A percentile compares a stretch with the other conserved stretches of the same genome.
These are phyloP conservation scores for Tragelaphus imberbis DNA, from an alignment of 2,113 vertebrate genomes.

Conservation along the genomic window DNA sequence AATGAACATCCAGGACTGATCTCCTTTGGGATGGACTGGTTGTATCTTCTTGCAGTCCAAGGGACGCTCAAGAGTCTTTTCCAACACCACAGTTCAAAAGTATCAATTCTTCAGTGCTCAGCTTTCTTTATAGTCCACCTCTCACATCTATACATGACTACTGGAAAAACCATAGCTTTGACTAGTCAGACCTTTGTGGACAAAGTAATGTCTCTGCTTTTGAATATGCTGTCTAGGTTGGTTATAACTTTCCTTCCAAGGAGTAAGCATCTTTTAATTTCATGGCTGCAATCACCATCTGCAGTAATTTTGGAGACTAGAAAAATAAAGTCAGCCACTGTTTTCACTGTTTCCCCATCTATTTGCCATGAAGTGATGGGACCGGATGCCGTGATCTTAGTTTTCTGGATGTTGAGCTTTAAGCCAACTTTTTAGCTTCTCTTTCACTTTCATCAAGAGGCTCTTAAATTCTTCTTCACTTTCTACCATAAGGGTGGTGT, in stretches of 20 bases:
- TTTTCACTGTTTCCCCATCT: neutral
- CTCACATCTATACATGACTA: neutral
- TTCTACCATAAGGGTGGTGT: neutral
- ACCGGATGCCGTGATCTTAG: neutral
- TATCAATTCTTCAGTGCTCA: neutral
- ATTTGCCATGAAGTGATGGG: neutral
- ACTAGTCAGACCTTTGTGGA: neutral
- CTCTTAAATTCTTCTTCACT: neutral
- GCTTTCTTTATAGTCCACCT: neutral
- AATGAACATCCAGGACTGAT: neutral
- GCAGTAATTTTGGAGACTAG: fast-evolving
- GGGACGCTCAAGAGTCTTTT: neutral
- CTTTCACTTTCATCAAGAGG: neutral
- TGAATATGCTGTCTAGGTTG: neutral
- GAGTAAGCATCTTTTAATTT: neutral
- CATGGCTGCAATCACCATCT: neutral
- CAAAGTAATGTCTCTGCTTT: neutral
- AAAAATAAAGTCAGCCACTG: neutral
- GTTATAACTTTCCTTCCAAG: neutral
- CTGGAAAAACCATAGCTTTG: neutral
- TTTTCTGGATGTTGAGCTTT: neutral
- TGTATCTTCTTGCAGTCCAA: neutral
- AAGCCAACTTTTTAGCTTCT: neutral
- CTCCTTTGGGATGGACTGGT: neutral
- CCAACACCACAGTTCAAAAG: neutral